Evolutionary conservation across 1,140 invertebrate genomes (phyloP), one percentile per base, ranked within the genome.

Genomic region (Dendroctonus valens): DNA sequence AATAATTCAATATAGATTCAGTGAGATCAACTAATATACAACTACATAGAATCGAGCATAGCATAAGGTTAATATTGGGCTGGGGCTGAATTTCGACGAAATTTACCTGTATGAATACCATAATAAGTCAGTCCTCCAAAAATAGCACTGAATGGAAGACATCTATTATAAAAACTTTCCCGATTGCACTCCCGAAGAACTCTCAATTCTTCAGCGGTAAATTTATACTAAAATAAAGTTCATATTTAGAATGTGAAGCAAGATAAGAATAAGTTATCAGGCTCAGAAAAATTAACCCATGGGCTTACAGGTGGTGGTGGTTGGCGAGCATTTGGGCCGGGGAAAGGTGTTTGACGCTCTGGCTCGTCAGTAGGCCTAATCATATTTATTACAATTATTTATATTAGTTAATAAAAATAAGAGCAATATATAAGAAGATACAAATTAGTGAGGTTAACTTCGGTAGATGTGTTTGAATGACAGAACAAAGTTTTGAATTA

Each of bases 141-240:
- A 2, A 81, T 61, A 8, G 84, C 82, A 42, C 84, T 83, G 12
- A 91, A 69, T 0, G 89, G 89, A 59, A 91, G 59, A 49, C 86
- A 88, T 26, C 90, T 79, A 72, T 86, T 85, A 70, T 83, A 85
- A 74, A 91, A 90, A 65, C 87, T 88, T 74, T 91, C 89, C 5
- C 78, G 71, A 71, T 90, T 89, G 76, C 89, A 91, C 78, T 91
- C 86, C 69, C 80, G 78, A 42, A 91, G 79, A 41, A 87, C 86
- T 66, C 81, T 77, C 46, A 88, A 53, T 75, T 91, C 89, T 52
- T 89, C 87, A 8, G 79, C 73, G 0, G 82, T 80, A 71, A 88
- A 86, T 77, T 81, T 80, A 74, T 87, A 84, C 83, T 86, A 74
- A 66, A 79, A 75, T n/a, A n/a, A n/a, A n/a, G n/a, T n/a, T n/a